Evolutionary conservation across 2,888 invertebrate species (phyloP), one percentile per base, ranked within the genome.

Genomic region (Drosophila multiciliata): DNA sequence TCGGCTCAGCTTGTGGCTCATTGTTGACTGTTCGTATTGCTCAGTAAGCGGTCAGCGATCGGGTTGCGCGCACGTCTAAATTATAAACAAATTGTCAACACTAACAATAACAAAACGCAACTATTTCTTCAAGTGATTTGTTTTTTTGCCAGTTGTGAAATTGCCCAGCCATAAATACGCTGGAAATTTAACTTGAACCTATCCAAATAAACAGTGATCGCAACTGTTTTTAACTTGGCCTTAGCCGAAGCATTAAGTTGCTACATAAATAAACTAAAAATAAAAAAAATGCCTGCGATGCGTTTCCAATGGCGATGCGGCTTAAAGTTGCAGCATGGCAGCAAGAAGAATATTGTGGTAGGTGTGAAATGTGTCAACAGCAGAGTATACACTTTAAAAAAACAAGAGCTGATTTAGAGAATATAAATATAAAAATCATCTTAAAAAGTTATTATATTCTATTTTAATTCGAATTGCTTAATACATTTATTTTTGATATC

Each of bases 301-400:
- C 90, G 92, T 23, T 91, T 90, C 65, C 82, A 90, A 68, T 84
- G 89, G 75, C 83, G 83, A 42, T 90, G 91, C 71, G 85, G 86
- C 77, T 84, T 85, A 53, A 86, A 86, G 76, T 53, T 85, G 57
- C 77, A 80, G 48, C 86, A 75, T 57, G 78, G 77, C 69, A 82
- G 75, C 73, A 83, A 79, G 35, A 74, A 80, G 68, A 15, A 15
- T 45, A 64, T 71, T 69, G 70, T 65, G 87, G 89, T 89, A 87
- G 54, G 81, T 73, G 29, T 45, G 26, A 17, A 26, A 7, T 3
- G 17, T 54, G 36, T 23, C 15, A 7, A 36, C 35, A 36, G 6
- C 11, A 15, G 33, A 8, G 29, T 23, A 7, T 2, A 45, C 7
- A 6, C 12, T 42, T 20, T 7, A 2, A 23, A 15, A 45, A 4